phyloP scores from a whole-genome alignment of 2,797 vertebrate species.

The Clarias pachynema region DNA sequence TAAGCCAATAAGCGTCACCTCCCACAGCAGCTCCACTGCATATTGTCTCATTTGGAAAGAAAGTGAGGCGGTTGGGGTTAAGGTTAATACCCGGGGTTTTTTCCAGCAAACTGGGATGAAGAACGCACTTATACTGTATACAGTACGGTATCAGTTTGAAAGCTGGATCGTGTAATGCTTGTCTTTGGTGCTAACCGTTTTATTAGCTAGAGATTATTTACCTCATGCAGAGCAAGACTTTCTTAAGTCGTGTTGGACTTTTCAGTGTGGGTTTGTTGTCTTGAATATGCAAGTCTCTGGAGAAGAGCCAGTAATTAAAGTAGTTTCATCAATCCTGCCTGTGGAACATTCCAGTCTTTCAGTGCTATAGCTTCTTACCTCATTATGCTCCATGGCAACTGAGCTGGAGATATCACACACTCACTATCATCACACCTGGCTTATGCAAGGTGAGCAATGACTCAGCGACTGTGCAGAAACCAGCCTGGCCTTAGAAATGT shows the following conservation, averaged over 20 bases:
- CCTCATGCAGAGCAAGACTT: neutral
- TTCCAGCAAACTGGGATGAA: constrained; percentile 18
- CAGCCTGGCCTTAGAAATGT: constrained; percentile 22
- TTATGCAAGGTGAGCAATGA: constrained; percentile 35
- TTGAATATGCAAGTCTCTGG: constrained; percentile 14
- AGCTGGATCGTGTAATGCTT: neutral
- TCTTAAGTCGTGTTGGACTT: constrained; percentile 3
- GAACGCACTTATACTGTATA: neutral
- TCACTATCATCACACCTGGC: constrained; percentile 20
- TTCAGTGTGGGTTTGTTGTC: constrained; percentile 17
- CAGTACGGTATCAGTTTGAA: constrained; percentile 1
- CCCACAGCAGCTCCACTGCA: constrained; percentile 7
- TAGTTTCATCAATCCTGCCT: constrained; percentile 19
- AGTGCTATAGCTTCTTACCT: constrained; percentile 35
- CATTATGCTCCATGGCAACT: constrained; percentile 44
- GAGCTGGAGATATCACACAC: constrained; percentile 33
- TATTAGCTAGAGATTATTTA: constrained; percentile 35
- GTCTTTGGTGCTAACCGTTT: constrained; percentile 16
- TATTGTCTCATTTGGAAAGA: constrained; percentile 51
- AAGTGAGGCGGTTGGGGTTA: constrained; percentile 26
- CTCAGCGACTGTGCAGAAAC: constrained; percentile 34
- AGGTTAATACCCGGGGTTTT: constrained; percentile 37
- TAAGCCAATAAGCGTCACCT: neutral
- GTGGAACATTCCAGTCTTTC: constrained; percentile 37
- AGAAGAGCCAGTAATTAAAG: constrained; percentile 27